phyloP scores from a whole-genome alignment of 2,113 vertebrate genomes.

The Paramormyrops kingsleyae region DNA sequence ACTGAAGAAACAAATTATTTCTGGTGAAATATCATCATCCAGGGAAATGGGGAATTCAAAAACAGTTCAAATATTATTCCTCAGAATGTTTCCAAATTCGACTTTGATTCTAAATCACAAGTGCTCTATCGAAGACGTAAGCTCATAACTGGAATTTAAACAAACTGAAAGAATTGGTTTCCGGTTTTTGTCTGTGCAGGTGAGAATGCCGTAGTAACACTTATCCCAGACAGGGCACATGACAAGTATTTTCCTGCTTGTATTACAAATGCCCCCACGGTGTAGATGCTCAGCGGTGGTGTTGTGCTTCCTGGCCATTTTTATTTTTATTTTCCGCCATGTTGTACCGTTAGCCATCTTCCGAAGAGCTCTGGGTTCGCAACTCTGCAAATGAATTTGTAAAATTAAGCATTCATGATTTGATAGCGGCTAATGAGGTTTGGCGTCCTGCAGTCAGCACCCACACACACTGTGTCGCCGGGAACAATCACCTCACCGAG shows the following conservation, averaged over 20 bases:
- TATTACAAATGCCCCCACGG: slow-evolving; percentile 3
- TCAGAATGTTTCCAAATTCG: neutral
- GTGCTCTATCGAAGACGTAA: slow-evolving; percentile 11
- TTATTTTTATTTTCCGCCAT: neutral
- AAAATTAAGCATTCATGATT: slow-evolving; percentile 9
- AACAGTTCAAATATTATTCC: neutral
- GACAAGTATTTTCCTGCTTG: neutral
- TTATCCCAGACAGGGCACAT: neutral
- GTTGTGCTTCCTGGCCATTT: neutral
- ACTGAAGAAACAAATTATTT: neutral
- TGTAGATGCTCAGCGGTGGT: neutral
- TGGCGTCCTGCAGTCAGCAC: neutral
- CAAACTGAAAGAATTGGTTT: neutral
- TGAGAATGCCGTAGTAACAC: neutral
- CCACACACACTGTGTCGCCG: neutral
- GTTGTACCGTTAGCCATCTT: slow-evolving; percentile 15
- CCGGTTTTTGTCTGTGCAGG: neutral
- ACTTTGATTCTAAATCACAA: slow-evolving; percentile 7
- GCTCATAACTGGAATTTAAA: slow-evolving; percentile 20
- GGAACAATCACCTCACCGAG: neutral
- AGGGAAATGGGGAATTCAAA: neutral
- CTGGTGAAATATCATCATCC: neutral
- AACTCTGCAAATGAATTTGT: slow-evolving; percentile 23
- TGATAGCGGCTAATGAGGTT: slow-evolving; percentile 18
- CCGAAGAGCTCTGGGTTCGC: neutral